Evolutionary conservation across 2,113 vertebrate genomes (phyloP).

Genomic region (Pundamilia nyererei): DNA sequence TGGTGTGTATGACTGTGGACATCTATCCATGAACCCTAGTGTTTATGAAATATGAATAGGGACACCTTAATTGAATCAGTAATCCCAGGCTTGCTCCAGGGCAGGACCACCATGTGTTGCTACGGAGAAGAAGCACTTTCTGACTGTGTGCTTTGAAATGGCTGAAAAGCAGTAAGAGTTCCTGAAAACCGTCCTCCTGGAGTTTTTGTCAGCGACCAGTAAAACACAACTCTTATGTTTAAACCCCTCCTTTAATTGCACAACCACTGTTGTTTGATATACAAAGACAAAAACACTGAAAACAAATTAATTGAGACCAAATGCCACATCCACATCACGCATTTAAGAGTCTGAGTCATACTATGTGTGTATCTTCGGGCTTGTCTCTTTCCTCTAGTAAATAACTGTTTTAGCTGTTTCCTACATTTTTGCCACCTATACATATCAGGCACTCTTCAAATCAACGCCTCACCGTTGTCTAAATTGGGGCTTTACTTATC

Average conservation of each 20-base stretch:
- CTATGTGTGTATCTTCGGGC: slow-evolving; percentile 3
- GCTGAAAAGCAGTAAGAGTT: background rate
- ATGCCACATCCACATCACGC: background rate
- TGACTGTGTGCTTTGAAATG: background rate
- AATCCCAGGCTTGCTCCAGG: background rate
- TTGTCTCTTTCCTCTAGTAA: background rate
- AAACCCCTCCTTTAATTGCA: background rate
- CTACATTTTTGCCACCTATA: background rate
- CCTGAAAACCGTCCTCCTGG: background rate
- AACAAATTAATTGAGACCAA: slow-evolving; percentile 23
- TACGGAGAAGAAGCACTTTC: background rate
- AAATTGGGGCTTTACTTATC: background rate
- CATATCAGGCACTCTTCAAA: background rate
- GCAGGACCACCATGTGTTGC: slow-evolving; percentile 18
- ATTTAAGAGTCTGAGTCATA: slow-evolving; percentile 14
- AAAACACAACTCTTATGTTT: background rate
- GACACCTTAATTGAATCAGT: slow-evolving; percentile 2
- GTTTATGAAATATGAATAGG: slow-evolving; percentile 19
- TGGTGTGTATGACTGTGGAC: background rate
- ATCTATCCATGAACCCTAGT: background rate
- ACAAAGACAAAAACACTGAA: background rate
- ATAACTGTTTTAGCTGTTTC: background rate
- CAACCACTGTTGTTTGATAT: background rate
- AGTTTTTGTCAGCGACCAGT: background rate
- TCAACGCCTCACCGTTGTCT: background rate